Evolutionary conservation across 1,140 invertebrate genomes (phyloP).

Genomic region (Uloborus diversus): DNA sequence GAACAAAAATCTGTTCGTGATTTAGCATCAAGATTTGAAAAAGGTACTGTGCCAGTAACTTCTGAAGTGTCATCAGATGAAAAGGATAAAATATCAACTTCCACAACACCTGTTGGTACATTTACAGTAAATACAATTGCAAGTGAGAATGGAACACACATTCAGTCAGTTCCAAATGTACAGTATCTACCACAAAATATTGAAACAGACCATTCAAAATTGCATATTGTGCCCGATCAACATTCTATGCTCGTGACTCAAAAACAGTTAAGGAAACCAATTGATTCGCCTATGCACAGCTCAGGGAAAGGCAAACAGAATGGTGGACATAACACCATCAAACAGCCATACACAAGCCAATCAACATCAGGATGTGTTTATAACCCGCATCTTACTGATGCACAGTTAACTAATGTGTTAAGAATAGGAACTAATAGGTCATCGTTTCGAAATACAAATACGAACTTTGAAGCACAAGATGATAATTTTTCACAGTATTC

Average conservation of each 20-base stretch:
- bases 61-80: not conserved
- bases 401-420: conserved; percentile 44
- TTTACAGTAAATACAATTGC: not conserved
- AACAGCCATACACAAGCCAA: conserved; percentile 13
- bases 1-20: conserved; percentile 73
- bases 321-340: not conserved
- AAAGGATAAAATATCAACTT: not conserved
- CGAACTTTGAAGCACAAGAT: conserved; percentile 8
- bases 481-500: not conserved
- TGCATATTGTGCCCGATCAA: not conserved
- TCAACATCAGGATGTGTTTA: conserved; percentile 13
- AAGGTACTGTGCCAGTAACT: conserved; percentile 62
- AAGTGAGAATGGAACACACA: not conserved
- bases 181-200: no score
- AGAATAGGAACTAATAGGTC: conserved; percentile 41
- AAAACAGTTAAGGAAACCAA: no score
- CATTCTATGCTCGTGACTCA: not conserved
- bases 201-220: not conserved
- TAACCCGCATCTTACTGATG: conserved; percentile 41
- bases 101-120: not conserved
- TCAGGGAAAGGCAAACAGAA: conserved; percentile 16
- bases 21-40: conserved; percentile 84
- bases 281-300: no score
- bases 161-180: not conserved
- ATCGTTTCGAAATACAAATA: conserved; percentile 33